A percentile compares a stretch with the other conserved stretches of the same genome.
Conservation (phyloP, 2,113 vertebrate genomes). For the Saguinus imperator region DNA sequence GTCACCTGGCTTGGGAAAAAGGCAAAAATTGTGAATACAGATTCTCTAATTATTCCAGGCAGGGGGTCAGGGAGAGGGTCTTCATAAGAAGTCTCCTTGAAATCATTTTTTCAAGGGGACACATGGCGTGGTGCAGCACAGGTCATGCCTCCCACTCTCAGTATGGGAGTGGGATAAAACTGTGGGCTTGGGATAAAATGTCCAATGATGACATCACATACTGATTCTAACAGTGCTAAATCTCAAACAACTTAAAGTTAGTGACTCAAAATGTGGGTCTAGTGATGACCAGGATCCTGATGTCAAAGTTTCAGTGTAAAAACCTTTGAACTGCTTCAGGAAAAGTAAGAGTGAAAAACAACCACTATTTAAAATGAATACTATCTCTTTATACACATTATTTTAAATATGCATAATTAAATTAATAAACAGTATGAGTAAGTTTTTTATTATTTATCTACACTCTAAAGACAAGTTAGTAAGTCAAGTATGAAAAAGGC, state of each 20-base stretch:
- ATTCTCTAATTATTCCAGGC: not conserved
- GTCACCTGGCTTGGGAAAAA: not conserved
- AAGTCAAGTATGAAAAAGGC: not conserved
- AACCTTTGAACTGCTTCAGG: not conserved
- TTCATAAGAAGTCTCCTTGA: not conserved
- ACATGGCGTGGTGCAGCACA: rapidly evolving
- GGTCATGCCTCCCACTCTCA: no score
- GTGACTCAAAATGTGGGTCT: not conserved
- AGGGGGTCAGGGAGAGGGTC: no score
- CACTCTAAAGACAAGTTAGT: not conserved
- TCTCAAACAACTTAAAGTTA: not conserved
- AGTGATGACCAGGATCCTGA: not conserved
- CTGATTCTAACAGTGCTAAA: not conserved
- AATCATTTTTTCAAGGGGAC: not conserved
- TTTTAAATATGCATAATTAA: not conserved
- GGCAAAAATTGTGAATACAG: not conserved
- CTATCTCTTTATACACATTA: not conserved
- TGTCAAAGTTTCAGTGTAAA: rapidly evolving
- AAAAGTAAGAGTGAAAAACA: not conserved
- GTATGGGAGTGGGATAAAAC: rapidly evolving
- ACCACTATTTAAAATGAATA: not conserved
- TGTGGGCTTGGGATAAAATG: not conserved
- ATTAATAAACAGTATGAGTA: not conserved
- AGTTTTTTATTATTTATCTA: not conserved
- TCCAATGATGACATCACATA: not conserved